Percentiles rank a stretch among this genome's conserved stretches.
phyloP scores from a whole-genome alignment of 2,797 vertebrate species.

The Sciaenops ocellatus region DNA sequence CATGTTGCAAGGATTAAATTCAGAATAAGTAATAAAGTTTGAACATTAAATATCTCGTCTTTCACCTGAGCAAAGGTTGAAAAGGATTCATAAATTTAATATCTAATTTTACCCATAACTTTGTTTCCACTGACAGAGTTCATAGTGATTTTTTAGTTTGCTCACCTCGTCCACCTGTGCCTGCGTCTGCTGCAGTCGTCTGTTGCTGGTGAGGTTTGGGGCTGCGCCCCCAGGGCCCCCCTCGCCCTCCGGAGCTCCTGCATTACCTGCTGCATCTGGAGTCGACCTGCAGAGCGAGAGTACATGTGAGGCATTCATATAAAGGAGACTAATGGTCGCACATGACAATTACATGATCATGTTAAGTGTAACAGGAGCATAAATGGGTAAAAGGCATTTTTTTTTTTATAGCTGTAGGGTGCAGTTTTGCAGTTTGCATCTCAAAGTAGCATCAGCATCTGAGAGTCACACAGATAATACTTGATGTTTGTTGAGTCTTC shows the following conservation, averaged over 20 bases:
- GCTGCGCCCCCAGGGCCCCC: slow-evolving; percentile 80
- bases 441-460: no score
- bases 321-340: neutral
- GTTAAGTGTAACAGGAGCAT: no score
- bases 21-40: no score
- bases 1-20: no score
- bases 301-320: neutral
- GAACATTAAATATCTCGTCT: no score
- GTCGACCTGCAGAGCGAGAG: slow-evolving; percentile 78
- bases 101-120: no score
- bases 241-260: slow-evolving; percentile 80
- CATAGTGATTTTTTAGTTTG: neutral
- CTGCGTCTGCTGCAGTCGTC: slow-evolving; percentile 90
- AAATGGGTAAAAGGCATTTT: neutral
- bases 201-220: slow-evolving; percentile 88
- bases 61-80: no score
- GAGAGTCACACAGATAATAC: neutral
- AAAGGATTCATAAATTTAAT: no score
- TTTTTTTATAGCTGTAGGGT: no score
- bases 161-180: slow-evolving; percentile 93
- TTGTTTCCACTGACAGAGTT: no score
- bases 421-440: no score
- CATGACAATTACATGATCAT: neutral
- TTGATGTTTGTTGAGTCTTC: neutral
- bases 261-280: slow-evolving; percentile 77